These are phyloP conservation scores for Dysmachus trigonus DNA, from an alignment of 2,888 invertebrate species.

Conservation along the genomic window DNA sequence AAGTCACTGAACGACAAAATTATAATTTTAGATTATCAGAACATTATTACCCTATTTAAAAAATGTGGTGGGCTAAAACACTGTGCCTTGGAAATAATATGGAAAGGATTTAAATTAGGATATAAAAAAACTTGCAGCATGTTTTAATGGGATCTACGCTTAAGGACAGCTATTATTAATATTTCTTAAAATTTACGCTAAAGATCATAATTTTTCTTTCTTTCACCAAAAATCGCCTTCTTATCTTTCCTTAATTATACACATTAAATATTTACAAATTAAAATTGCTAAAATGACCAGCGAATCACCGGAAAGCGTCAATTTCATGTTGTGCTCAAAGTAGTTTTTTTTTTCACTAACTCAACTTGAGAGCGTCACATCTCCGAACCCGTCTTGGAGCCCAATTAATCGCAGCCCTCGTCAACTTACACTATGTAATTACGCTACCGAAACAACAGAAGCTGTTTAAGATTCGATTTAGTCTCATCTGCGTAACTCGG, in stretches of 20 bases:
- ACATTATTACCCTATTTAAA: no score
- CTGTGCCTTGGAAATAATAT: background rate
- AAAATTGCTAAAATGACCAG: background rate
- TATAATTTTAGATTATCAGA: no score
- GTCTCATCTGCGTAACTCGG: background rate
- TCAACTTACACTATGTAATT: background rate
- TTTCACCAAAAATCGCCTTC: background rate
- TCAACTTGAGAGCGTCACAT: background rate
- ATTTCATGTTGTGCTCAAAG: background rate
- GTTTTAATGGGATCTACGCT: background rate
- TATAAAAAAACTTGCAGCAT: background rate
- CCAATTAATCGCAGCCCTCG: background rate
- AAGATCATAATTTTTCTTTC: background rate
- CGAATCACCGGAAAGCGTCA: background rate
- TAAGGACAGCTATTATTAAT: background rate
- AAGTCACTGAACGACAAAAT: background rate
- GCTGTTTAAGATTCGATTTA: background rate
- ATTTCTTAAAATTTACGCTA: background rate
- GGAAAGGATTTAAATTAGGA: background rate
- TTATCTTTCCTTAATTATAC: background rate
- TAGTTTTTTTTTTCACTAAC: background rate
- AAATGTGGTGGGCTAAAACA: background rate
- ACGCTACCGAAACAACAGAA: background rate
- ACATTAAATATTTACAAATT: background rate
- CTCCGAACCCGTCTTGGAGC: background rate